phyloP scores from a whole-genome alignment of 1,140 invertebrate genomes.

The Apis dorsata region DNA sequence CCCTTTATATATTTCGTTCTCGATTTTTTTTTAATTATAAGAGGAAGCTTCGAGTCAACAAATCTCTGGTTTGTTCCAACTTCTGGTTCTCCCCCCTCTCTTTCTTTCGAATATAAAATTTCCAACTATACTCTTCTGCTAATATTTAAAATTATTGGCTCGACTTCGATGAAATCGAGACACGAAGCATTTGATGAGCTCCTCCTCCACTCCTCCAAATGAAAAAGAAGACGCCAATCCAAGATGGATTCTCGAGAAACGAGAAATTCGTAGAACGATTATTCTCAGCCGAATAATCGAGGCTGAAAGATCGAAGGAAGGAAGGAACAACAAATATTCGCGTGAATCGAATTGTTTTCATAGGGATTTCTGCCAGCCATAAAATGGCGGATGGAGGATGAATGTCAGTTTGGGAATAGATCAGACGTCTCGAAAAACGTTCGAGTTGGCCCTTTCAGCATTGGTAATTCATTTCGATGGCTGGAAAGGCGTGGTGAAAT shows the following conservation, averaged over 20 bases:
- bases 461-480: neutral
- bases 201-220: too few species aligned
- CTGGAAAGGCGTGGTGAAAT: neutral
- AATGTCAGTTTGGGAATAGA: neutral
- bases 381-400: neutral
- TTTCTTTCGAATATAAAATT: too few species aligned
- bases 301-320: neutral
- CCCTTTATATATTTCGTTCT: too few species aligned
- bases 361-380: neutral
- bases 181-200: too few species aligned
- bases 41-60: too few species aligned
- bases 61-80: too few species aligned
- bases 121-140: too few species aligned
- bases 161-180: too few species aligned
- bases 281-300: neutral
- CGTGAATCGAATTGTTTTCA: conserved; percentile 24
- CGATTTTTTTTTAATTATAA: too few species aligned
- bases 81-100: too few species aligned
- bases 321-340: conserved; percentile 8
- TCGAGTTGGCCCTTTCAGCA: neutral
- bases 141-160: too few species aligned
- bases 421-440: neutral
- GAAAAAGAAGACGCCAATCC: too few species aligned
- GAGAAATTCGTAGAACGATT: neutral
- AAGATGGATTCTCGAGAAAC: neutral